Evolutionary conservation across 2,888 invertebrate genomes (phyloP), one percentile per base, ranked within the genome.

Genomic region (Salticus scenicus): DNA sequence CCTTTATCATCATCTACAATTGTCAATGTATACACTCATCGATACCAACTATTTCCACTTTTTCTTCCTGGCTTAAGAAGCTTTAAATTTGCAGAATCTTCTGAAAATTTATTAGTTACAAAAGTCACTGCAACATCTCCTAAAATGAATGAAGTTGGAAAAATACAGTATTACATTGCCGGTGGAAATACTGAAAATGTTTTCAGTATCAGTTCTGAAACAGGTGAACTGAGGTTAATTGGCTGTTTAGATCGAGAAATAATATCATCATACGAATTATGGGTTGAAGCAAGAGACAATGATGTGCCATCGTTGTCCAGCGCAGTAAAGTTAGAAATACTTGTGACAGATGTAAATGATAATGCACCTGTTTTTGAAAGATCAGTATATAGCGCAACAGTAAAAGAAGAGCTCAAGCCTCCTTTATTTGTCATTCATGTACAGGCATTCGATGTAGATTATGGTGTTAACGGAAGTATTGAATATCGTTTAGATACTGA

Each of bases 111-210:
- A 12, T 91, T 95, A 7, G 94, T 98, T 12, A 95, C 96, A 0
- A 94, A 94, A 89, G 92, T 97, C 73, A 93, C 93, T 76, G 97
- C 97, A 0, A 93, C 93, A 4, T 96, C 96, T 0, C 96, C 96
- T 0, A 96, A 97, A 90, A 94, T 94, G 87, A 95, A 95, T 0
- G 92, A 94, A 0, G 92, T 93, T 5, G 94, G 94, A 12, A 93
- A 94, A 89, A 92, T 97, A 82, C 70, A 47, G 86, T 98, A 95
- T 90, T 94, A 94, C 33, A 95, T 98, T 87, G 97, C 97, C 12
- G 98, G 98, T n/a, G 98, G 98, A 4, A 98, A 98, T 91, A 94
- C 96, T 1, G 96, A 96, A 0, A 95, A 96, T 89, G 95, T 96
- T n/a, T 93, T 97, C 63, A 93, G 93, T 90, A 94, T 97, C 87